These are phyloP conservation scores for Phaethornis superciliosus DNA, from an alignment of 2,113 vertebrate genomes.

Conservation along the genomic window DNA sequence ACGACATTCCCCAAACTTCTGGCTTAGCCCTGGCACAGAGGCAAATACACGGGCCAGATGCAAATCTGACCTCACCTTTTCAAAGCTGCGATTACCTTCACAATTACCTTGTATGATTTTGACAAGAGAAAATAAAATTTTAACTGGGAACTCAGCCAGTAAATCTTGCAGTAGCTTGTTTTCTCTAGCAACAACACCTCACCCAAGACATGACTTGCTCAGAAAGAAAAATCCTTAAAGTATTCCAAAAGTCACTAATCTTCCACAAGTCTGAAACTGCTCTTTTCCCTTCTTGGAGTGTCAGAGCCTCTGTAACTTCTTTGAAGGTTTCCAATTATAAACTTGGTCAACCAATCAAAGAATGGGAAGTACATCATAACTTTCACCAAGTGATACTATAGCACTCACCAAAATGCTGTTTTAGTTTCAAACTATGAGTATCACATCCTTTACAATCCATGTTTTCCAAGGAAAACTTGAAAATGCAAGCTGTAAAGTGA, in stretches of 20 bases:
- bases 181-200: constrained; percentile 41
- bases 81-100: constrained; percentile 27
- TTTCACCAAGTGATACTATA: background rate
- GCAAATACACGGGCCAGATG: background rate
- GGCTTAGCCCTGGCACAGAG: background rate
- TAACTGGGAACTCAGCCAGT: background rate
- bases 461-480: background rate
- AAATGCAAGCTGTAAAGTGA: background rate
- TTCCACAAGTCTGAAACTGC: background rate
- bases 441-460: background rate
- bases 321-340: background rate
- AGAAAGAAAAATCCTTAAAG: constrained; percentile 23
- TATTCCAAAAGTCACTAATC: background rate
- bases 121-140: constrained; percentile 48
- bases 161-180: constrained; percentile 28
- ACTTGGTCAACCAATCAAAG: background rate
- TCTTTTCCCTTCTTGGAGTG: background rate
- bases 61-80: constrained; percentile 40
- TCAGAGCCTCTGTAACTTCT: background rate
- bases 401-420: background rate
- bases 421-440: background rate
- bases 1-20: constrained; percentile 6
- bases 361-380: background rate
- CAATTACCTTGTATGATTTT: constrained; percentile 8
- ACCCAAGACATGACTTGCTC: background rate